phyloP scores from a whole-genome alignment of 2,113 vertebrate genomes.

The Callaeas wilsoni region DNA sequence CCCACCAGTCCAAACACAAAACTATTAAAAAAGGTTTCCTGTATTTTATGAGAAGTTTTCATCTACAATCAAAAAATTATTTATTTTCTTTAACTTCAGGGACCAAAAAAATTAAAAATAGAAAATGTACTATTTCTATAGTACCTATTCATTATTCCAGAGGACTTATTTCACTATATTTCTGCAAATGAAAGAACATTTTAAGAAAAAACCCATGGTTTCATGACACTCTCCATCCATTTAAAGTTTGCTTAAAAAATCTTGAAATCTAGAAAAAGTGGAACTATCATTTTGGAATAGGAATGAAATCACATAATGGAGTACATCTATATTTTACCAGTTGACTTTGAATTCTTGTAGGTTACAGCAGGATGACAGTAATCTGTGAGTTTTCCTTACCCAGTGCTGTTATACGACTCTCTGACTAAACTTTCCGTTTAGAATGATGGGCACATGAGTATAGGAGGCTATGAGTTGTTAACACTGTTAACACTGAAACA shows the following conservation, averaged over 20 bases:
- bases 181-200: background rate
- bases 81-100: background rate
- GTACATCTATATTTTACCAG: background rate
- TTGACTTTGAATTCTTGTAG: background rate
- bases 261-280: background rate
- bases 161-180: background rate
- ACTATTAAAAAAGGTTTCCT: background rate
- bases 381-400: background rate
- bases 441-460: background rate
- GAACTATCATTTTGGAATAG: background rate
- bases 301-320: background rate
- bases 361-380: background rate
- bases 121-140: background rate
- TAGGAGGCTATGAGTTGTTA: background rate
- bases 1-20: background rate
- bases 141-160: background rate
- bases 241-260: background rate
- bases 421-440: background rate
- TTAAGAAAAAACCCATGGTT: fast-evolving
- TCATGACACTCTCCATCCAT: background rate
- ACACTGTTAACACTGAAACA: background rate
- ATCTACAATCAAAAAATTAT: background rate
- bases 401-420: fast-evolving
- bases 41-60: background rate
- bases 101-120: background rate